Evolutionary conservation across 2,113 vertebrate genomes (phyloP).

Genomic region (Fukomys damarensis): DNA sequence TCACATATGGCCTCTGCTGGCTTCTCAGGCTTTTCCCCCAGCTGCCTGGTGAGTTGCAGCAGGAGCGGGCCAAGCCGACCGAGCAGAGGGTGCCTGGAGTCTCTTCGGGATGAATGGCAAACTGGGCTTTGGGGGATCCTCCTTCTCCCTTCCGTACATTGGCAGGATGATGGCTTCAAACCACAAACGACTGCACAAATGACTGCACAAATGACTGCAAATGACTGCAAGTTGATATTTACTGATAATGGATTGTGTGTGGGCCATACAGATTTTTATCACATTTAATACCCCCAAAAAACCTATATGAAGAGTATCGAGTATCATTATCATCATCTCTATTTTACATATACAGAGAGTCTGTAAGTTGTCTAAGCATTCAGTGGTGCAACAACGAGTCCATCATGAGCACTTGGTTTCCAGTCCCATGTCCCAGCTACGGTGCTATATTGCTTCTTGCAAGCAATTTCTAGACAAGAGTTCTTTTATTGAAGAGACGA

Average conservation of each 20-base stretch:
- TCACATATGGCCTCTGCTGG: not conserved
- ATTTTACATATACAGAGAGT: not conserved
- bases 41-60: not conserved
- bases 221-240: rapidly evolving
- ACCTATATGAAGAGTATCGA: rapidly evolving
- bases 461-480: not conserved
- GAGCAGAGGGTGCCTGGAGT: no score
- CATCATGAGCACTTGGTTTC: rapidly evolving
- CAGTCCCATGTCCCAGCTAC: rapidly evolving
- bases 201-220: no score
- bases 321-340: rapidly evolving
- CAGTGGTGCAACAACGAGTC: rapidly evolving
- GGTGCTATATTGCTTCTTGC: not conserved
- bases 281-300: not conserved
- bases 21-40: not conserved
- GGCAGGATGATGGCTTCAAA: no score
- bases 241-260: rapidly evolving
- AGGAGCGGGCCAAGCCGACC: not conserved
- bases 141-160: rapidly evolving
- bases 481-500: not conserved
- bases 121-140: not conserved
- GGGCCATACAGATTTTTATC: not conserved
- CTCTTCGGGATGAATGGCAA: not conserved
- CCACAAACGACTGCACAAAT: no score
- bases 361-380: no score